Conservation (phyloP, 2,888 invertebrate genomes). For the Endomychus coccineus region DNA sequence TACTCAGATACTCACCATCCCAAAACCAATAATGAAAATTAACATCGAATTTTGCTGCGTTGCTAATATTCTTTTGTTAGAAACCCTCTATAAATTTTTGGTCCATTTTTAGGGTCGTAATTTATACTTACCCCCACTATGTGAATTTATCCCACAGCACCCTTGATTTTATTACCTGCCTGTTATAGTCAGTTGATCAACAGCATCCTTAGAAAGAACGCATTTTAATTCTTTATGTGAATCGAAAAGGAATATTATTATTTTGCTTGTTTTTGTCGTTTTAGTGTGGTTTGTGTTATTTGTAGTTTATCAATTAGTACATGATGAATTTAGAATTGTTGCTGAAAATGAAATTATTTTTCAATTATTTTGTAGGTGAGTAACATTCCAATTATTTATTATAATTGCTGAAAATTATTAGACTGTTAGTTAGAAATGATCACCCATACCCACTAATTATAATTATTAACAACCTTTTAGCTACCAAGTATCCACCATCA, state of each 20-base stretch:
- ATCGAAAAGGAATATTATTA: conserved; percentile 1
- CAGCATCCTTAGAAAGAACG: conserved; percentile 24
- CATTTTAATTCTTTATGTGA: neutral
- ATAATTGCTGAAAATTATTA: too few species aligned
- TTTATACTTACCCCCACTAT: conserved; percentile 29
- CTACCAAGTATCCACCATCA: too few species aligned
- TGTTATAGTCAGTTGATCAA: conserved; percentile 25
- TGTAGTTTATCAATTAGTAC: too few species aligned
- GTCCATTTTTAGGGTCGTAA: conserved; percentile 27
- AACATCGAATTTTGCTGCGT: conserved; percentile 34
- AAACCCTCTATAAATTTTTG: conserved; percentile 26
- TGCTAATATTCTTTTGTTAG: conserved; percentile 30
- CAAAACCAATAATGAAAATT: conserved; percentile 33
- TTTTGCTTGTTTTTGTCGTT: conserved; percentile 3
- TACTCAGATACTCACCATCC: too few species aligned
- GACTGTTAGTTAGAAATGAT: too few species aligned
- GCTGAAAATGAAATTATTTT: conserved; percentile 33
- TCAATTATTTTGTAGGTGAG: conserved; percentile 32
- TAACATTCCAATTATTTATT: too few species aligned
- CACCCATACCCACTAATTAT: too few species aligned
- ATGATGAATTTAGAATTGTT: conserved; percentile 30
- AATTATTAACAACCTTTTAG: too few species aligned
- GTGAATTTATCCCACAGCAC: conserved; percentile 20
- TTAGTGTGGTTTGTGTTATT: too few species aligned
- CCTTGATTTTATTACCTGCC: conserved; percentile 30